Evolutionary conservation across 2,888 invertebrate species (phyloP), one percentile per base, ranked within the genome.

Genomic region (Octodonta nipae): DNA sequence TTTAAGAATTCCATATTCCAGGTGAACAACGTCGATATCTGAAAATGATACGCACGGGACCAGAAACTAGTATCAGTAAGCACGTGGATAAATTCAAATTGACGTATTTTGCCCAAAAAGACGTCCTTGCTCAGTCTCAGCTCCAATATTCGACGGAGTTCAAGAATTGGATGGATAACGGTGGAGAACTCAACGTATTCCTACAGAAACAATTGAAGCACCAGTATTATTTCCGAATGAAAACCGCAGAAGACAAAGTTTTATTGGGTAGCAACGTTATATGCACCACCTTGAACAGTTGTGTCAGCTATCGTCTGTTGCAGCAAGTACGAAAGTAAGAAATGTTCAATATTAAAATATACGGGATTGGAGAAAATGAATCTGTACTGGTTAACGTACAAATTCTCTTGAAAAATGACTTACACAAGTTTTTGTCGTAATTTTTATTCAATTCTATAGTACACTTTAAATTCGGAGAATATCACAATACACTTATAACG

Each of bases 31-130:
- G 37, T 28, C 40, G 34, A 25, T 29, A 43, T 27, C 32, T 54
- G 5, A 52, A 48, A 34, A 33, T 51, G 12, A 64, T 73, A 4
- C 58, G 73, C 26, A 57, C 68, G 14, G 74, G 74, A 2, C 63
- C 63, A 11, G 41, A 41, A 2, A 56, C 64, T 20, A 51, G 55
- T 15, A 65, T 70, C 45, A 60, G 64, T 44, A 44, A 54, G 4
- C 52, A 49, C 12, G 63, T 67, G 1, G 57, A 54, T 35, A 44
- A 51, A 4, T 59, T 65, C 38, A 62, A 62, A 6, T 40, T 69
- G 3, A 56, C 58, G 11, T 52, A 57, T 32, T 49, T 66, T n/a
- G 59, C 64, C 1, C 54, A 49, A 28, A 49, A 44, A 29, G 42
- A 54, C 17, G 34, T 55, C 1, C 37, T 46, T 10, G 33, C 28